These are phyloP conservation scores for Rhopalosiphum padi DNA, from an alignment of 1,140 invertebrate species.

Conservation along the genomic window DNA sequence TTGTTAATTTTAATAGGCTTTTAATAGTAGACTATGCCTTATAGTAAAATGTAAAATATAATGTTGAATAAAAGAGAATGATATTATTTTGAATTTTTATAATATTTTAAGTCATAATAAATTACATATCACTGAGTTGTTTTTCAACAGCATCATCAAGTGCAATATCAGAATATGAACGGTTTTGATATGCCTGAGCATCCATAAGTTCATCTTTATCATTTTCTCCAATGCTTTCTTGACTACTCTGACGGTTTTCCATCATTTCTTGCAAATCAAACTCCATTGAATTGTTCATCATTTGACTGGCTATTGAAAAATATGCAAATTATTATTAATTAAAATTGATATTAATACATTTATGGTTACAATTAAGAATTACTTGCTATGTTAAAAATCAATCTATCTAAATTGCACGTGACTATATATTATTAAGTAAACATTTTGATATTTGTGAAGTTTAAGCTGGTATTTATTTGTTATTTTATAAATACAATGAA, in stretches of 20 bases:
- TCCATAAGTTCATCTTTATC: constrained; percentile 1
- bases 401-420: background rate
- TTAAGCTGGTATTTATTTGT: background rate
- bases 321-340: background rate
- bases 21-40: background rate
- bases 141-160: background rate
- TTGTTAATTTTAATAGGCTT: background rate
- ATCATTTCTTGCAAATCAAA: constrained; percentile 20
- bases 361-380: background rate
- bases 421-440: background rate
- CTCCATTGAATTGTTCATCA: constrained; percentile 19
- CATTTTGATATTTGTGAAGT: background rate
- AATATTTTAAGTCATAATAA: background rate
- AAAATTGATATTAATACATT: background rate
- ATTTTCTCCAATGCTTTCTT: background rate
- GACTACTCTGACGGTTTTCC: background rate
- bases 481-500: background rate
- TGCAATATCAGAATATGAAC: background rate
- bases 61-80: background rate
- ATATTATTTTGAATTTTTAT: background rate
- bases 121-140: constrained; percentile 33
- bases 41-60: background rate
- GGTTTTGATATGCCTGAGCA: background rate
- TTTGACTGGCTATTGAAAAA: constrained; percentile 14
- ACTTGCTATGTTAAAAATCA: background rate